Conservation (phyloP, 1,140 invertebrate genomes). For the Pogonognathellus flavescens region DNA sequence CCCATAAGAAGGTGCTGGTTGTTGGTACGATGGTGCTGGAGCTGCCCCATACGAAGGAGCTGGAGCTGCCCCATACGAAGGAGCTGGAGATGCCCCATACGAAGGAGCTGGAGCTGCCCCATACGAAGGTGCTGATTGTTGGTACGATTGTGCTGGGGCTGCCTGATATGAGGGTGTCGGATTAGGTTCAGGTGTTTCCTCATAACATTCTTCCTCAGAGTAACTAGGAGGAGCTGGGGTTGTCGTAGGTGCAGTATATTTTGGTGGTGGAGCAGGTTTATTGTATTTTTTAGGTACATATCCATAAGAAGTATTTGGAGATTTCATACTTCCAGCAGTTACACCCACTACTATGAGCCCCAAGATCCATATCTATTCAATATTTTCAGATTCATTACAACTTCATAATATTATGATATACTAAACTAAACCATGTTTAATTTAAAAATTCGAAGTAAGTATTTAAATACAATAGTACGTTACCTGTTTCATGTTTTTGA, state of each 20-base stretch:
- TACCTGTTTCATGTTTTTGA: not conserved
- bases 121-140: no score
- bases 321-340: not conserved
- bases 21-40: not conserved
- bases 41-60: not conserved
- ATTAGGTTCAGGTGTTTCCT: not conserved
- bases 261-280: not conserved
- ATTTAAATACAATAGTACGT: no score
- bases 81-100: not conserved
- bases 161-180: no score
- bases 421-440: no score
- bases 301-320: no score
- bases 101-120: not conserved
- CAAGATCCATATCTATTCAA: not conserved
- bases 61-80: not conserved
- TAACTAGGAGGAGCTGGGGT: not conserved
- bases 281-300: not conserved
- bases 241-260: no score
- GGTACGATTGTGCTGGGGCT: no score
- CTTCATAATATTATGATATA: no score
- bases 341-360: not conserved
- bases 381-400: not conserved
- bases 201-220: not conserved
- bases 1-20: not conserved
- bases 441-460: no score